Percentiles rank a stretch among this genome's conserved stretches.
phyloP scores from a whole-genome alignment of 2,888 invertebrate species.

The Torymus auratus region DNA sequence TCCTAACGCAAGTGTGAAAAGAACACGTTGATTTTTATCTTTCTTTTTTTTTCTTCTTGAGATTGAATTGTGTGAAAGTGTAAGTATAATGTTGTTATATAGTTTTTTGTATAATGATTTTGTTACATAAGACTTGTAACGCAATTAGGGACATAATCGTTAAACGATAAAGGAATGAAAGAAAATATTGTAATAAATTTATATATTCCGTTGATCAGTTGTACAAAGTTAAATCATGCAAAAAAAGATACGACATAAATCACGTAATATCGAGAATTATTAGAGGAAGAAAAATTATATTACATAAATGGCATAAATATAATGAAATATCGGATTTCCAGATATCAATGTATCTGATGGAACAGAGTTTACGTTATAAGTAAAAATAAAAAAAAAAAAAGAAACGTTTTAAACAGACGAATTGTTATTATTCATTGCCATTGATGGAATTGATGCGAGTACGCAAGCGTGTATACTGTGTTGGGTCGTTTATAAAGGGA shows the following conservation, averaged over 20 bases:
- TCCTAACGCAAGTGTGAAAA: slow-evolving; percentile 18
- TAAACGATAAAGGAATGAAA: neutral
- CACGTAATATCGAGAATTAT: too few species aligned
- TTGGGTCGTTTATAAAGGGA: slow-evolving; percentile 53
- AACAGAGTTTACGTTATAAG: slow-evolving; percentile 54
- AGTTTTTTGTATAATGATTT: too few species aligned
- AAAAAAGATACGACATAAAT: too few species aligned
- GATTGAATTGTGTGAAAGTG: neutral
- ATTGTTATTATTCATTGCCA: slow-evolving; percentile 69
- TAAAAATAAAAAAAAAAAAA: neutral
- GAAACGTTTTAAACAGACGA: slow-evolving; percentile 20
- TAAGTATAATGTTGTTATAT: too few species aligned
- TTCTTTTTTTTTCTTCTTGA: neutral
- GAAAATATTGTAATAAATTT: slow-evolving; percentile 10
- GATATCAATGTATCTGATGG: slow-evolving; percentile 34
- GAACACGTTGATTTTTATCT: neutral
- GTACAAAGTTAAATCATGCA: neutral
- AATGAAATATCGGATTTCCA: slow-evolving; percentile 55
- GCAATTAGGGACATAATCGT: too few species aligned
- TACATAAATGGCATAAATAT: slow-evolving; percentile 45
- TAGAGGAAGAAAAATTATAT: neutral
- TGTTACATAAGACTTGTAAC: too few species aligned
- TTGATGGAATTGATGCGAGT: slow-evolving; percentile 74
- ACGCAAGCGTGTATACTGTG: slow-evolving; percentile 59
- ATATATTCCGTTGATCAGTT: slow-evolving; percentile 54